phyloP scores from a whole-genome alignment of 2,888 invertebrate species.

The Choreutis nemorana region DNA sequence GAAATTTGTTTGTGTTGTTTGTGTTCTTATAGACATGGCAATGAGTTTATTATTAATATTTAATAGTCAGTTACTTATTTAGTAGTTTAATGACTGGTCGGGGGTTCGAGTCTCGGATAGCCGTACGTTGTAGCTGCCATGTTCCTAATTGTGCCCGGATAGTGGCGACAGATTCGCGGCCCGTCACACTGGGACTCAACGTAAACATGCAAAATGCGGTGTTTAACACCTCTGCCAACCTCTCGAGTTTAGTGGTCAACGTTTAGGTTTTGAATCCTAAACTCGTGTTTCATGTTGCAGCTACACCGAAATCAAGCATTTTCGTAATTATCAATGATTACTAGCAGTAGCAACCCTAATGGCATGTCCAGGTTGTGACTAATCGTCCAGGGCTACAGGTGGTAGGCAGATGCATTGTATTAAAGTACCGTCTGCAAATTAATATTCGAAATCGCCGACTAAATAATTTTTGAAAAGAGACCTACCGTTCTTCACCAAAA shows the following conservation, averaged over 20 bases:
- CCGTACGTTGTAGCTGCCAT: too few relatives aligned
- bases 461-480: too few relatives aligned
- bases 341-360: conserved; percentile 4
- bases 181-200: too few relatives aligned
- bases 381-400: conserved; percentile 36
- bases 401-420: conserved; percentile 34
- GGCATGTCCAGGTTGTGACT: conserved; percentile 18
- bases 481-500: too few relatives aligned
- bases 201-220: too few relatives aligned
- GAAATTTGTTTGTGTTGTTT: too few relatives aligned
- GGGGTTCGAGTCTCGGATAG: too few relatives aligned
- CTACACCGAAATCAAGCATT: conserved; percentile 6
- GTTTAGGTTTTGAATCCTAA: conserved; percentile 6
- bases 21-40: too few relatives aligned
- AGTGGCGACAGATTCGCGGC: too few relatives aligned
- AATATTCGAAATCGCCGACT: too few relatives aligned
- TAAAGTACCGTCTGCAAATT: conserved; percentile 5
- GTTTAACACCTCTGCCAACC: too few relatives aligned
- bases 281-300: conserved; percentile 1
- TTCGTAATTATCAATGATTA: conserved; percentile 7
- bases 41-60: neutral
- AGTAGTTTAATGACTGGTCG: conserved; percentile 4
- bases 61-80: neutral
- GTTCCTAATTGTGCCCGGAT: too few relatives aligned
- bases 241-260: conserved; percentile 7